Evolutionary conservation across 2,113 vertebrate genomes (phyloP).

Genomic region (Neoarius graeffei): DNA sequence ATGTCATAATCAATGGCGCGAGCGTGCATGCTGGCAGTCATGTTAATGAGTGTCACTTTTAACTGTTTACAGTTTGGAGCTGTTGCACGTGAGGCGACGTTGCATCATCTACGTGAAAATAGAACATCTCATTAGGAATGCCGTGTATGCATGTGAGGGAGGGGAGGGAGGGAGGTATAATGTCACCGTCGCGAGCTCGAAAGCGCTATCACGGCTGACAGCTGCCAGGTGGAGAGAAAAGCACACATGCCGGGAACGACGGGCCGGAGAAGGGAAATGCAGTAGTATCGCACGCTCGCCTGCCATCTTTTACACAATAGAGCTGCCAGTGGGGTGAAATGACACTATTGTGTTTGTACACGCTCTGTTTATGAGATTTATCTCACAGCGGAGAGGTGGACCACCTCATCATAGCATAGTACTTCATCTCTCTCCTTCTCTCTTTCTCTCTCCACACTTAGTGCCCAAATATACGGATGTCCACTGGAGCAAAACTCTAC

Average conservation of each 20-base stretch:
- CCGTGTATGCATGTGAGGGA: constrained; percentile 63
- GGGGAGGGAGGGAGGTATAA: constrained; percentile 64
- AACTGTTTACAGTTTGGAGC: constrained; percentile 92
- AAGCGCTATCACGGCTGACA: constrained; percentile 78
- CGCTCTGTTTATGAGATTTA: constrained; percentile 72
- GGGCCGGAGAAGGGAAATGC: constrained; percentile 62
- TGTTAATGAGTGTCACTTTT: constrained; percentile 96
- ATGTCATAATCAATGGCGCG: constrained; percentile 86
- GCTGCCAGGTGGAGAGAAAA: constrained; percentile 77
- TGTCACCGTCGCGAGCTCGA: constrained; percentile 66
- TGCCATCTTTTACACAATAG: constrained; percentile 75
- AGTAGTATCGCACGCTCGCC: constrained; percentile 74
- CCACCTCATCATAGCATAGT: constrained; percentile 30
- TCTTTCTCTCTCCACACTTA: constrained; percentile 6
- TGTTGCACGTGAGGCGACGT: constrained; percentile 84
- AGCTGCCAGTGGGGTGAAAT: constrained; percentile 74
- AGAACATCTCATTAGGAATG: constrained; percentile 93
- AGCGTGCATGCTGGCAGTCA: constrained; percentile 70
- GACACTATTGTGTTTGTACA: constrained; percentile 77
- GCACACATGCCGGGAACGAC: constrained; percentile 66
- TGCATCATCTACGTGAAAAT: constrained; percentile 89
- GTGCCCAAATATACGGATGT: neutral
- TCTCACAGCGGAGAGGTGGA: constrained; percentile 60
- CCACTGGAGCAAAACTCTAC: neutral
- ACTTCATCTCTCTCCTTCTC: constrained; percentile 5